Percentiles rank a stretch among this genome's conserved stretches.
These are phyloP conservation scores for Pipistrellus pipistrellus DNA, from an alignment of 2,797 vertebrate species.

Conservation along the genomic window DNA sequence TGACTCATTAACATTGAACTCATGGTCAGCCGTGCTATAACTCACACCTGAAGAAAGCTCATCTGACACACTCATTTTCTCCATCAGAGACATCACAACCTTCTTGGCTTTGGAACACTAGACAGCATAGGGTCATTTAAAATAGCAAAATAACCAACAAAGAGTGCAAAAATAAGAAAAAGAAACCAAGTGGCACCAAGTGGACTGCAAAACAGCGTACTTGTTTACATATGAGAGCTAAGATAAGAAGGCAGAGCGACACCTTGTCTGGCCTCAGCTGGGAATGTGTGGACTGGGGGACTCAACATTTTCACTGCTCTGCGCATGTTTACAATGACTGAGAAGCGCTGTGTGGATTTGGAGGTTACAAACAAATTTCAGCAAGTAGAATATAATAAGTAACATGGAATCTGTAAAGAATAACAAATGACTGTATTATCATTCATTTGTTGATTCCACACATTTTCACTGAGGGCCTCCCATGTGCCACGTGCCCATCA, in stretches of 20 bases:
- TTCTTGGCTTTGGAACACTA: background rate
- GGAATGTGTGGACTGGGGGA: rapidly evolving
- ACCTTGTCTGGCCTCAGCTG: background rate
- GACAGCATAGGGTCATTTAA: background rate
- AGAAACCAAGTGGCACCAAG: rapidly evolving
- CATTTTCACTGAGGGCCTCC: too few species aligned
- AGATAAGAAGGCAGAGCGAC: background rate
- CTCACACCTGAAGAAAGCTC: background rate
- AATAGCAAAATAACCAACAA: background rate
- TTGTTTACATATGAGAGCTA: background rate
- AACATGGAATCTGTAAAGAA: background rate
- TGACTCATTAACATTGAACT: background rate
- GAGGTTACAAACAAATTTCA: background rate
- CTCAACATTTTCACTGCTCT: background rate
- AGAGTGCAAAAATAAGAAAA: background rate
- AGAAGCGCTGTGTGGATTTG: background rate
- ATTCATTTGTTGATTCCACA: background rate
- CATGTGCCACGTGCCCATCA: rapidly evolving
- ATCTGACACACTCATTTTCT: background rate
- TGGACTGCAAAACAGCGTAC: background rate
- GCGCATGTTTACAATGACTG: rapidly evolving
- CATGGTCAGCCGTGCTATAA: rapidly evolving
- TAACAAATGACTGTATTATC: too few species aligned
- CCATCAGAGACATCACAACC: too few species aligned
- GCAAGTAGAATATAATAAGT: background rate